Base-by-base conservation (phyloP, 2,113 vertebrate genomes). In the Anarrhichthys ocellatus region DNA sequence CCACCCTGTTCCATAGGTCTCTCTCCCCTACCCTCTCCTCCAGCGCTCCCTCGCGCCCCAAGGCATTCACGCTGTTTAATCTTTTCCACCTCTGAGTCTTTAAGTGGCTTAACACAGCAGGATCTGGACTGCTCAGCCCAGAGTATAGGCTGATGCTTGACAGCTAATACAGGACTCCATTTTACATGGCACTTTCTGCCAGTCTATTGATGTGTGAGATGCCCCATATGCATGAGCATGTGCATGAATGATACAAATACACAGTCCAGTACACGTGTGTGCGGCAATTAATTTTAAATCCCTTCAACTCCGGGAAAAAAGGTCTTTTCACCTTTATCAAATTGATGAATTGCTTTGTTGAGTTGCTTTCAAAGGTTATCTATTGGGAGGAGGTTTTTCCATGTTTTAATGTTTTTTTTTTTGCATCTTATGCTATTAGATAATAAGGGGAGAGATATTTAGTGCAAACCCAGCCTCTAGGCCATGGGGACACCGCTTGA, bases 31-130 rank as follows among this genome's bases (percentile, higher is more conserved):
- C 79, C 78, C 73, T 76, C 67, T 86, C 74, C 85, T 86, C 83
- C 59, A 62, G 81, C 50, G 10, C 84, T 91, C 69, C 80, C 66
- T 76, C 3, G 0, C 27, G 72, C 74, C 82, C 76, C 13, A 3
- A 88, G 81, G 78, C 82, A 58, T 78, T 79, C 64, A 68, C 14
- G 4, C 82, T 68, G 80, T 81, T 83, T 69, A 85, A 88, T 87
- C 86, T 48, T 73, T 83, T 89, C 75, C 70, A 73, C 81, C 79
- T 85, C 77, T 24, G 40, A 82, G 89, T 68, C 89, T 90, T 92
- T 92, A 94, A 91, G 93, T 74, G 80, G 89, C 90, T 91, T 93
- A 94, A 92, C 90, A 87, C 88, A 77, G 84, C 79, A 72, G 82
- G 84, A 83, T 85, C 78, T 83, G 70, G n/a, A 67, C 72, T 69